Base-by-base conservation (phyloP, 2,888 invertebrate species). In the Tenthredo livida region DNA sequence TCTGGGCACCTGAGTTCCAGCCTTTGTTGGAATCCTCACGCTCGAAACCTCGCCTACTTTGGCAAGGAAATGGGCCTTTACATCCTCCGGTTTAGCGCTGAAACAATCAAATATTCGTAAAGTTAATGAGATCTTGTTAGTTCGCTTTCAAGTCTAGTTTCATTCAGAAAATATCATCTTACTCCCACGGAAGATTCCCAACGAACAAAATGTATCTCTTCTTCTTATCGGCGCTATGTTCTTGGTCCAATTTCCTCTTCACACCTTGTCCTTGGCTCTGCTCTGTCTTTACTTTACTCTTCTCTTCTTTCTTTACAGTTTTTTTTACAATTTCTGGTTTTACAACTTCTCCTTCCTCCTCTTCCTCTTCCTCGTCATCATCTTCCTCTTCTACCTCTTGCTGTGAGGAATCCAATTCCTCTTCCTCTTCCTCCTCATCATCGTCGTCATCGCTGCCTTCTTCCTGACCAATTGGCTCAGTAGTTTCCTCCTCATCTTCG, bases 121-220 rank as follows among this genome's bases (percentile, higher is more conserved):
- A 37, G 7, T 37, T 37, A 37, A 37, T 0, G 7, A 37, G 29
- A 72, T 15, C 5, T 25, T 10, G 37, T 12, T 0, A n/a, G n/a
- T n/a, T 25, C 21, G n/a, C 50, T 70, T 25, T 25, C 9, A 25
- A 12, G 25, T 25, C 21, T 29, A 70, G 12, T 17, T 33, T 37
- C 67, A 29, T 75, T 70, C 1, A 15, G 9, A 58, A 25, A n/a
- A 25, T 61, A 29, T 58, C 40, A 61, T 17, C 91, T 91, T 89
- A 93, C 93, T 91, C 91, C 86, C 89, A 94, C 7, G 94, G 92
- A 70, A 94, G 86, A 87, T 94, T 94, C 83, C 94, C 94, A 70
- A 94, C 93, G 86, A 94, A 94, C 10, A 94, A 88, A 58, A 94
- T 93, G 84, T 92, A 94, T 90, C 93, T 89, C 29, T 90, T 89